phyloP scores from a whole-genome alignment of 2,888 invertebrate species.

The Clusia tigrina region DNA sequence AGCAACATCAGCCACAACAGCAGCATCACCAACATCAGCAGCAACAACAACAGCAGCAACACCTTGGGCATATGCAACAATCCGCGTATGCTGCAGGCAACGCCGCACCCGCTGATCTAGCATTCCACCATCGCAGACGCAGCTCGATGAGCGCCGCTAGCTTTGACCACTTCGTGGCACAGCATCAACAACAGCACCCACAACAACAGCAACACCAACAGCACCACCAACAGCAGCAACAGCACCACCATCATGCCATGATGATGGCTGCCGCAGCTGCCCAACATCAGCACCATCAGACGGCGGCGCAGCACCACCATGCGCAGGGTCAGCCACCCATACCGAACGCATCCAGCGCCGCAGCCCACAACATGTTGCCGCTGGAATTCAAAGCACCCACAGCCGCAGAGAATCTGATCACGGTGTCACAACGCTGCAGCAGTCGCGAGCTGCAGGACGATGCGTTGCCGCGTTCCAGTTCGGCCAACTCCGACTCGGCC shows the following conservation, averaged over 20 bases:
- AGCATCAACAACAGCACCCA: conserved; percentile 52
- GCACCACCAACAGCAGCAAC: conserved; percentile 28
- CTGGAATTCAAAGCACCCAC: conserved; percentile 58
- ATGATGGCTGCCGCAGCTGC: conserved; percentile 41
- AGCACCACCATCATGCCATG: conserved; percentile 45
- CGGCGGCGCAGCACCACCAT: conserved; percentile 32
- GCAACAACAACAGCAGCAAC: conserved; percentile 35
- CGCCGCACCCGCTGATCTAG: conserved; percentile 46
- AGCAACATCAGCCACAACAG: conserved; percentile 26
- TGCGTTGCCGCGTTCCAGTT: conserved; percentile 53
- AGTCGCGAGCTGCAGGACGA: conserved; percentile 52
- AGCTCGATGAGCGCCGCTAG: conserved; percentile 52
- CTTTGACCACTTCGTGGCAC: conserved; percentile 55
- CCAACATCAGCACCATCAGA: conserved; percentile 23
- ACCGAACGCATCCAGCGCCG: background rate
- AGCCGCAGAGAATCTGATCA: conserved; percentile 45
- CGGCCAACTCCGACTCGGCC: conserved; percentile 61
- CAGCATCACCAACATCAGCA: conserved; percentile 29
- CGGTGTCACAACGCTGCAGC: conserved; percentile 46
- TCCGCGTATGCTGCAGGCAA: conserved; percentile 35
- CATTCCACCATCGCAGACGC: conserved; percentile 52
- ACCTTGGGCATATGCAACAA: conserved; percentile 21
- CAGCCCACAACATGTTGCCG: background rate
- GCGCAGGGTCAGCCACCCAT: conserved; percentile 22
- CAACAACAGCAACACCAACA: conserved; percentile 43